Base-by-base conservation (phyloP, 2,797 vertebrate genomes). In the Catostomus latipinnis region DNA sequence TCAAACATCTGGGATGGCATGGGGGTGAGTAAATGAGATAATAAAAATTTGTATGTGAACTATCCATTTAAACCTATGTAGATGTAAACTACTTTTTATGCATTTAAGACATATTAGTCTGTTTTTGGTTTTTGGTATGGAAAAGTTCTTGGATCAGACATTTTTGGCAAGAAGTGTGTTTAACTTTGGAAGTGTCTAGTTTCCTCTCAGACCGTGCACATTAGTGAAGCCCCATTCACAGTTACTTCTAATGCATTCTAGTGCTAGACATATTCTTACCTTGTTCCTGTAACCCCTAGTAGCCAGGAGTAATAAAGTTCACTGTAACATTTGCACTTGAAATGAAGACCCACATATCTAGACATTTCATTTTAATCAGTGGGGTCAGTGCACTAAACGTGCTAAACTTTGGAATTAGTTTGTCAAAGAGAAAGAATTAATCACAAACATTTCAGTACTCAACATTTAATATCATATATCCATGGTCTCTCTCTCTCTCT, bases 191-290 rank as follows among this genome's bases (percentile, higher is more conserved):
- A 61, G 13, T 54, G 22, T 70, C 46, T 34, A n/a, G 57, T 73
- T 83, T 83, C 63, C 46, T 45, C 13, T 54, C 12, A 48, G 54
- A 74, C 49, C 46, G 46, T 79, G 76, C 43, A n/a, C 14, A 76
- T 76, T 73, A 57, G 16, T 63, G 9, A 74, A 75, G 11, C 10
- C 43, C 13, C 53, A 46, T 76, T 78, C 57, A 62, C 61, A 43
- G 14, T 22, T 1, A 18, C 43, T 50, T 12, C 18, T 57, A 3
- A 13, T 63, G 63, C 68, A 50, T 10, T 10, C 4, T 50, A 60
- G 10, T 34, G 34, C 61, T n/a, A 57, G 6, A 54, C 6, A 54
- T 78, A 53, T 61, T 69, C 43, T 50, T 69, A 45, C 68, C 10
- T 9, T 52, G 5, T n/a, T 9, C 8, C 8, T 9, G 46, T 10